Percentiles rank a stretch among this genome's conserved stretches.
phyloP scores from a whole-genome alignment of 2,113 vertebrate species.

The Muntiacus muntjak region DNA sequence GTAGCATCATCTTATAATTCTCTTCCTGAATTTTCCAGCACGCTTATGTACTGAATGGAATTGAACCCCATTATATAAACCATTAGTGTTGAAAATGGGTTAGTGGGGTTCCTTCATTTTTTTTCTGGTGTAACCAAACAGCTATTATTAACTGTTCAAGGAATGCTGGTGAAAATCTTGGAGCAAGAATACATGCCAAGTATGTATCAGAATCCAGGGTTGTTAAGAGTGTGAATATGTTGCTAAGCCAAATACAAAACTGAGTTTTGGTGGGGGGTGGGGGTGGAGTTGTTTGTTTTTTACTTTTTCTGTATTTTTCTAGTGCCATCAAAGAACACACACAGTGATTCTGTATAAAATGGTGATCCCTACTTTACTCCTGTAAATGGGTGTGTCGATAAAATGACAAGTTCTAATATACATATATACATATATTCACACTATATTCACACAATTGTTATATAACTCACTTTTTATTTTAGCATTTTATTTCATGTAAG shows the following conservation, averaged over 20 bases:
- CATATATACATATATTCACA: neutral
- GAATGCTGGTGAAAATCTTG: neutral
- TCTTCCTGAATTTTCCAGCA: neutral
- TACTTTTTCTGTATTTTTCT: neutral
- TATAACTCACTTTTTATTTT: neutral
- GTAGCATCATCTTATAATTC: neutral
- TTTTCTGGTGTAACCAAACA: neutral
- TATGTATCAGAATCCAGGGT: neutral
- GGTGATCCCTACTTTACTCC: neutral
- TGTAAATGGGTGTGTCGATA: neutral
- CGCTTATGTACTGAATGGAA: neutral
- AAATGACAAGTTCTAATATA: neutral
- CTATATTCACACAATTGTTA: neutral
- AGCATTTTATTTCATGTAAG: neutral
- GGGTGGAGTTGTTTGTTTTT: neutral
- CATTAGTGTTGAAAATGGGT: neutral
- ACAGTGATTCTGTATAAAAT: rapidly evolving
- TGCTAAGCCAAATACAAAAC: neutral
- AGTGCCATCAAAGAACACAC: too few species aligned
- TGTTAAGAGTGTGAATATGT: neutral
- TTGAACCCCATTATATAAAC: neutral
- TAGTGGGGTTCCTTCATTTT: neutral
- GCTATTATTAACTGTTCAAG: neutral
- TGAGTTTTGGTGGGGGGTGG: neutral
- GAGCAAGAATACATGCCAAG: neutral